phyloP scores from a whole-genome alignment of 2,113 vertebrate genomes.

The Anarhynchus alexandrinus region DNA sequence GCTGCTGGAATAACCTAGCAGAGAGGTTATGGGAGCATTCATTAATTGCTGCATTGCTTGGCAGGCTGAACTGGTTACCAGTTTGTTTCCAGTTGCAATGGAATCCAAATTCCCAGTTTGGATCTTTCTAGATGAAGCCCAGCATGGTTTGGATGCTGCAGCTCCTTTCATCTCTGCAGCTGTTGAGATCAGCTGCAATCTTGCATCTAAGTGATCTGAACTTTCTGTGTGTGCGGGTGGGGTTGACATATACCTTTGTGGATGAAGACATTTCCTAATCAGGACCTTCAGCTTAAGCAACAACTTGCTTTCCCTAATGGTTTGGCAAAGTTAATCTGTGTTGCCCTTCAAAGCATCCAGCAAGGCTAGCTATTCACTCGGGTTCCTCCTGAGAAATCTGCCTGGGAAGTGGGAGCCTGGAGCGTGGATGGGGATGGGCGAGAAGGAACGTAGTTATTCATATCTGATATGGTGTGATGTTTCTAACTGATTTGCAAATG shows the following conservation, averaged over 20 bases:
- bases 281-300: constrained; percentile 21
- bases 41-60: background rate
- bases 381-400: constrained; percentile 9
- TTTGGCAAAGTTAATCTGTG: background rate
- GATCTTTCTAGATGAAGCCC: background rate
- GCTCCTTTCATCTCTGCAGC: constrained; percentile 31
- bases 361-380: background rate
- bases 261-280: constrained; percentile 29
- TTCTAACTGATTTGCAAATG: constrained; percentile 34
- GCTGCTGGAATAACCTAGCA: background rate
- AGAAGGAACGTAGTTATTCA: constrained; percentile 3
- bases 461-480: constrained; percentile 31
- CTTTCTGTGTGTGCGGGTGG: background rate
- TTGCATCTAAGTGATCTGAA: constrained; percentile 8
- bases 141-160: constrained; percentile 13
- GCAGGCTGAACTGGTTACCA: constrained; percentile 36
- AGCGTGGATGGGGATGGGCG: background rate
- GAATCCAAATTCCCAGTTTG: background rate
- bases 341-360: constrained; percentile 31
- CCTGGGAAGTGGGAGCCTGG: background rate
- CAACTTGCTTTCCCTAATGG: constrained; percentile 35
- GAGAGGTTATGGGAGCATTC: background rate
- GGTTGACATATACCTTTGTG: background rate
- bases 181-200: constrained; percentile 3
- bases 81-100: constrained; percentile 10